Base-by-base conservation (phyloP, 1,140 invertebrate species). In the Cyrtorhinus lividipennis region DNA sequence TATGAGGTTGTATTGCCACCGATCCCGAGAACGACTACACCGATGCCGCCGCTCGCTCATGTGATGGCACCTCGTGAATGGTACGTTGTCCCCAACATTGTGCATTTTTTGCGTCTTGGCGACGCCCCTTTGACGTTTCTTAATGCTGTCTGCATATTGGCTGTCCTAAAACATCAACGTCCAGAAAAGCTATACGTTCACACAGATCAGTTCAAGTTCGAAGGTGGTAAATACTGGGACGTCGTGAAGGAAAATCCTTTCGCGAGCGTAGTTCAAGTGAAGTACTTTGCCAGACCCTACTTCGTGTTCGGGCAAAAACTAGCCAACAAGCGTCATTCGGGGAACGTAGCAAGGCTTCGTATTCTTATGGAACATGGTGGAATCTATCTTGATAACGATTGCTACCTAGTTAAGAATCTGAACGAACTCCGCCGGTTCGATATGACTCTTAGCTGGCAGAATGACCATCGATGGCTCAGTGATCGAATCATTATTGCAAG, bases 401-500 rank as follows among this genome's bases (percentile, higher is more conserved):
- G 60, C 2, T 67, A 64, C 38, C 13, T 68, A n/a, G 63, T 69
- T 2, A 62, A 65, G 22, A 66, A 27, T 38, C 22, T 69, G 13
- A 56, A 68, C 22, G 20, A 46, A 18, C 67, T 67, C 27, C 24
- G 67, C 12, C 67, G 66, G 48, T 76, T 71, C 64, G 74, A 75
- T 68, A 72, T 74, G 68, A 62, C 70, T 1, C 23, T 77, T 12
- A 74, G 73, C 3, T 76, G 73, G 75, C 66, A 68, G 24, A n/a
- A n/a, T n/a, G 59, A 69, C 22, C 56, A 62, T n/a, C 20, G 67
- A 13, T 46, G 44, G 23, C 24, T 63, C 15, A 62, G 30, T n/a
- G 61, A 27, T 10, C 62, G 71, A 67, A 65, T 72, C 3, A 56
- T 74, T 22, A 57, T 74, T 15, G 71, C 62, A 15, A 25, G 59